Evolutionary conservation across 2,113 vertebrate species (phyloP).

Genomic region (Pseudorectes ferrugineus): DNA sequence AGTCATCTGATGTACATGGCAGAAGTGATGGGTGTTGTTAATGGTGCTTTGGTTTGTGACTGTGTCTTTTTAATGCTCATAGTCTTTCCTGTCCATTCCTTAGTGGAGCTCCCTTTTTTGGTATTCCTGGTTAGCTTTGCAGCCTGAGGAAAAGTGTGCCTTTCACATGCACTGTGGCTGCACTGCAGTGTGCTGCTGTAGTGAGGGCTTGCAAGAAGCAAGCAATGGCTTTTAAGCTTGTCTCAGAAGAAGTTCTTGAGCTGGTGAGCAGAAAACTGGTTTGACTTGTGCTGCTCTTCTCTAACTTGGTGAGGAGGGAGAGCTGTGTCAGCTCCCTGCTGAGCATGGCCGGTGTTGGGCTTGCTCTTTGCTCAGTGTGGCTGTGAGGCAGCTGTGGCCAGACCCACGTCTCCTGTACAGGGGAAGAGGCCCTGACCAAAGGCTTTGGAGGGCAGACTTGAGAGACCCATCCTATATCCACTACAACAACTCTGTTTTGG

Average conservation of each 20-base stretch:
- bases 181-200: not conserved
- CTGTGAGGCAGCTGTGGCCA: not conserved
- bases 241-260: not conserved
- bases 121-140: not conserved
- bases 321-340: not conserved
- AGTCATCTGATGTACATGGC: not conserved
- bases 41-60: not conserved
- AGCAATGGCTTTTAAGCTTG: not conserved
- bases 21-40: not conserved
- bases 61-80: accelerated
- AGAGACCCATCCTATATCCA: not conserved
- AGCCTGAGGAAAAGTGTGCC: not conserved
- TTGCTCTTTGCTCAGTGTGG: not conserved
- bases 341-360: accelerated
- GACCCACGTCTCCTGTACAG: accelerated
- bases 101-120: not conserved
- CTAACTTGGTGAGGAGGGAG: not conserved
- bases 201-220: not conserved
- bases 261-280: not conserved
- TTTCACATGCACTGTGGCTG: not conserved
- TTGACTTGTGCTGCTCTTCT: not conserved
- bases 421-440: not conserved
- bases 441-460: not conserved
- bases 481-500: not conserved
- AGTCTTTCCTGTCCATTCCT: not conserved